Evolutionary conservation across 1,140 invertebrate species (phyloP), one percentile per base, ranked within the genome.

Genomic region (Pemphigus obesinymphae): DNA sequence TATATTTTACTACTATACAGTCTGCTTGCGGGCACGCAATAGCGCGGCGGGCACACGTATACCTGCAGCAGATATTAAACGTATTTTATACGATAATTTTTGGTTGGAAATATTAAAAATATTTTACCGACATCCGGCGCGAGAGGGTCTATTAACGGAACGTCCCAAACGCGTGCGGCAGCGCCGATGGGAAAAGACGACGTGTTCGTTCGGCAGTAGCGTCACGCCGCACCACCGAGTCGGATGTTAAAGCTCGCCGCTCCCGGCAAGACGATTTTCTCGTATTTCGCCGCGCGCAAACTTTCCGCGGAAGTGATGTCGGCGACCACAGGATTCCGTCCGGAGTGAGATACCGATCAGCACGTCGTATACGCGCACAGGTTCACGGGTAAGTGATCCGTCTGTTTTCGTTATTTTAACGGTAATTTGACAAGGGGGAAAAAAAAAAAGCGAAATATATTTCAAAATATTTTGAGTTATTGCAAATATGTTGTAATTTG

Each of bases 161-260:
- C 66, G n/a, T 68, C 66, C 66, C 34, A n/a, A 40, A 70, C 68
- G 20, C 34, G 72, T n/a, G 45, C 72, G 29, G 40, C 13, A 37
- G 23, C 23, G 31, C 15, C n/a, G n/a, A n/a, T n/a, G n/a, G n/a
- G 8, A 75, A 50, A 17, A n/a, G 50, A 53, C 53, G 72, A 78
- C 34, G 50, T 53, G 75, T 17, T 55, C 50, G 34, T 37, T 17
- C 31, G 75, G 48, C 53, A 78, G 75, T 78, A 78, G 48, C 75
- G 75, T 26, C 11, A 78, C 55, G 53, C 26, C 75, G 50, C 29
- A 78, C 75, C 75, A 37, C 75, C 75, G 75, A 23, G 75, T 37
- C 75, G 53, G 75, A 78, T 78, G 75, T 78, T 75, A 40, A 11
- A 37, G 50, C 20, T n/a, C 23, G 75, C 11, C 10, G 72, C 45